Evolutionary conservation across 2,113 vertebrate genomes (phyloP).

Genomic region (Bubo blakistoni): DNA sequence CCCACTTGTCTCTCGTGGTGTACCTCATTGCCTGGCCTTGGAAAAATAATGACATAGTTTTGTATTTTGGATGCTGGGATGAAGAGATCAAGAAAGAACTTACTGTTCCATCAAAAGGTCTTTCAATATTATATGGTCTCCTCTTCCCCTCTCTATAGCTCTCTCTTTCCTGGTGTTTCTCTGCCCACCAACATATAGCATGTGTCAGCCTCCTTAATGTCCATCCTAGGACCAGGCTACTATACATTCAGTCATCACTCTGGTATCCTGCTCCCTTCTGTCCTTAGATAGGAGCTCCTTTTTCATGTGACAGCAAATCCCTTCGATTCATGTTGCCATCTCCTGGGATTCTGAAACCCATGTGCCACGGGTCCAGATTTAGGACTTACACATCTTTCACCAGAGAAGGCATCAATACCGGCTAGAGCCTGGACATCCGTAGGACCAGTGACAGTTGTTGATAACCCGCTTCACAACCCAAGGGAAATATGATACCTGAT

Average conservation of each 20-base stretch:
- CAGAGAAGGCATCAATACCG: not conserved
- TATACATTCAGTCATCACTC: not conserved
- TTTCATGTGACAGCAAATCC: not conserved
- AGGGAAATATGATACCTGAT: not conserved
- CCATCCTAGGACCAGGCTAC: not conserved
- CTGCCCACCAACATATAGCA: not conserved
- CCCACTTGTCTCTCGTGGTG: not conserved
- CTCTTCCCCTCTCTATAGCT: not conserved
- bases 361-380: not conserved
- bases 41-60: not conserved
- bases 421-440: not conserved
- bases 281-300: not conserved
- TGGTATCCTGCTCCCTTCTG: not conserved
- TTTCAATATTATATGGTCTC: not conserved
- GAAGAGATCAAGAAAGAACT: not conserved
- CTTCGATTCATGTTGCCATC: rapidly evolving
- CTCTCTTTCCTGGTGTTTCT: not conserved
- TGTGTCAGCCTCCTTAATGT: not conserved
- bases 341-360: not conserved
- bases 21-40: not conserved
- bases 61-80: not conserved
- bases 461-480: not conserved
- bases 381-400: not conserved
- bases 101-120: not conserved
- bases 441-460: not conserved